Base-by-base conservation (phyloP, 2,113 vertebrate species). In the Strigops habroptila region DNA sequence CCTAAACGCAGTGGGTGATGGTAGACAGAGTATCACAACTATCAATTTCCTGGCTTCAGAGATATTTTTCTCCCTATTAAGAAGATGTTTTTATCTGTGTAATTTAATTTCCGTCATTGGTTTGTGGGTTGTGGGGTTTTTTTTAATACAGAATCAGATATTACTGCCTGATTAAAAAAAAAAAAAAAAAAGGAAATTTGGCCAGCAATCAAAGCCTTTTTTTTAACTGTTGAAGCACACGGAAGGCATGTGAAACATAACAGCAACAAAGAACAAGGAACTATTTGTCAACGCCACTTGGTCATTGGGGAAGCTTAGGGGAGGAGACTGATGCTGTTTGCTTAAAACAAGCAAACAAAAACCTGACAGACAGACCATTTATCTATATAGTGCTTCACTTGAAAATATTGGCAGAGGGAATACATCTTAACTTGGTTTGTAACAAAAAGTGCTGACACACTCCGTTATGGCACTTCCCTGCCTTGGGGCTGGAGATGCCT, bases 281-380 rank as follows among this genome's bases (percentile, higher is more conserved):
- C 69, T 93, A 95, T 96, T 93, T 96, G 84, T 96, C 91, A 93
- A 85, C 0, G 64, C 76, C 94, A 73, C 37, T 89, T 76, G 87
- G 94, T 86, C 91, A 93, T 69, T 96, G 76, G 75, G 96, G 95
- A 97, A 79, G 92, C 79, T 95, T 82, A 91, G 93, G 87, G 92
- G 95, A 97, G 96, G 95, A 93, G 87, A 95, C 80, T 86, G 90
- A 82, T 85, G 95, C 49, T 94, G 92, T 96, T 97, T 92, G 92
- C 93, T 91, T 96, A 96, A 96, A 95, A 92, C 77, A 89, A 92
- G 93, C 91, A 96, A 96, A 97, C 95, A 96, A 92, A 96, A 91
- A 59, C 70, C 82, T 97, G 95, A 96, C 95, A 92, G 96, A 95
- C 93, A 97, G 87, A 93, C 70, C 92, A 96, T 96, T 96, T 95